Percentiles rank a stretch among this genome's conserved stretches.
Conservation (phyloP, 2,113 vertebrate species). For the Microcebus griseorufus region DNA sequence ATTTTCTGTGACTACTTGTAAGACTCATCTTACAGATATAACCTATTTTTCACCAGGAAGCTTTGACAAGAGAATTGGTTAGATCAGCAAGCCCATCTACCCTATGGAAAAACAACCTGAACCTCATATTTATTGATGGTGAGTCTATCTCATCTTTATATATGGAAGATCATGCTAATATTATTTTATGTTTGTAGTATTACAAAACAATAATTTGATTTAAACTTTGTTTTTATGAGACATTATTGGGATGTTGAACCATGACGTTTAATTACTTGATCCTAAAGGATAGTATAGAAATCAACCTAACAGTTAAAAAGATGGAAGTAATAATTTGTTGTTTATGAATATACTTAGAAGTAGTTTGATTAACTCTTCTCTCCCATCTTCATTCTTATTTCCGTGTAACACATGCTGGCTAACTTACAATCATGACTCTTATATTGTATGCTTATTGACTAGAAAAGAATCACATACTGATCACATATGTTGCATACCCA, state of each 20-base stretch:
- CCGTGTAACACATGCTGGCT: not conserved
- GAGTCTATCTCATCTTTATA: conserved; percentile 36
- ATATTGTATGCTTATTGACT: conserved; percentile 14
- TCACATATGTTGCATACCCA: not conserved
- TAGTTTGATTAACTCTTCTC: not conserved
- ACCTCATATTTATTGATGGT: conserved; percentile 21
- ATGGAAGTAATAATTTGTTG: not conserved
- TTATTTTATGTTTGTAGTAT: conserved; percentile 27
- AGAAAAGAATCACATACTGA: not conserved
- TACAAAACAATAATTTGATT: not conserved
- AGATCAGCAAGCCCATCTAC: not conserved
- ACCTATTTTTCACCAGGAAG: conserved; percentile 20
- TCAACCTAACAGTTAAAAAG: not conserved
- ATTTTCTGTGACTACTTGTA: conserved; percentile 43
- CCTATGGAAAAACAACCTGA: conserved; percentile 31
- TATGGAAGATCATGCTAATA: not conserved
- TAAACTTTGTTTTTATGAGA: conserved; percentile 38
- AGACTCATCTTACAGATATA: conserved; percentile 46
- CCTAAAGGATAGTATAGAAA: not conserved
- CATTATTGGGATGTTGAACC: not conserved
- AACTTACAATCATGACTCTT: not conserved
- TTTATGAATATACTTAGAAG: conserved; percentile 26
- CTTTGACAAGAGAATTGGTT: conserved; percentile 26
- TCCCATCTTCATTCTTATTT: not conserved
- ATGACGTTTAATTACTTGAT: not conserved